Evolutionary conservation across 2,888 invertebrate genomes (phyloP), one percentile per base, ranked within the genome.

Genomic region (Caenorhabditis panamensis): DNA sequence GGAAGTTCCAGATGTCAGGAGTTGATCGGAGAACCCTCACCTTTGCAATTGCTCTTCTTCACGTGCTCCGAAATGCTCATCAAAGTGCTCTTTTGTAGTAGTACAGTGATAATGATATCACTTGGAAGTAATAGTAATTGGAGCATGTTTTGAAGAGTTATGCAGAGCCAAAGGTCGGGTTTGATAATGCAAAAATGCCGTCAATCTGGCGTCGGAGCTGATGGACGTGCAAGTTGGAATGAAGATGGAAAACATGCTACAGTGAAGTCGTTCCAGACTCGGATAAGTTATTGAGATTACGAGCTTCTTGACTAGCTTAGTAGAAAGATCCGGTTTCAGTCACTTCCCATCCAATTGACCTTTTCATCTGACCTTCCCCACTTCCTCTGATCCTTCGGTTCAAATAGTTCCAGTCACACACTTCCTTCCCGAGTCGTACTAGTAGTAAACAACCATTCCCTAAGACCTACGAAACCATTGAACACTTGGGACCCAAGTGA

Each of bases 381-480:
- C n/a, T n/a, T n/a, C n/a, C n/a, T n/a, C n/a, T 9, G 31, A 6
- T 31, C 31, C 31, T 4, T 9, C 31, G 31, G 13, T 41, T 41
- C 41, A 41, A 41, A 6, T 13, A 13, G n/a, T 47, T 11, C 47
- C 47, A 31, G 31, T 51, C 24, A 51, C 13, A 41, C 41, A 2
- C 13, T 41, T 41, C 11, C 8, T 51, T 41, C 41, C 49, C 3
- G 22, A 44, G 3, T 16, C 44, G 49, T 51, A 8, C 24, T 18
- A 47, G 18, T 47, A 47, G 47, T 47, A n/a, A 47, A 47, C 47
- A 47, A n/a, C 18, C 13, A 11, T 13, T 47, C 47, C 47, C 59
- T 31, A 31, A 62, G 54, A 71, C 71, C 62, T 24, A 24, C 31
- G 47, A 44, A 51, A 75, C 41, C 75, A 75, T 61, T 75, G 66